Evolutionary conservation across 2,113 vertebrate genomes (phyloP).

Genomic region (Tupaia tana): DNA sequence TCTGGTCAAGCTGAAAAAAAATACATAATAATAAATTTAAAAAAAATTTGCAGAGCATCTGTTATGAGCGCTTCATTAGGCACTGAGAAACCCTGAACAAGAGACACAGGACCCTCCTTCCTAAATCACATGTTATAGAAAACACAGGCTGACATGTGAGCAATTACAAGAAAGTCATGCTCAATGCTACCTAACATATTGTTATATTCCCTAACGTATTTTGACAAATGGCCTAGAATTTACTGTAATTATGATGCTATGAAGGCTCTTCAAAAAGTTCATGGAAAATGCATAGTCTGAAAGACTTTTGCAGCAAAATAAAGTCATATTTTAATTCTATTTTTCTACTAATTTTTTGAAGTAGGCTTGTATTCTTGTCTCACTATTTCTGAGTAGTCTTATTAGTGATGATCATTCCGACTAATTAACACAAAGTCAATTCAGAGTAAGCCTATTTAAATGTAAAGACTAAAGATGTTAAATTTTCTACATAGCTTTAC

Average conservation of each 20-base stretch:
- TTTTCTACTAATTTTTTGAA: no score
- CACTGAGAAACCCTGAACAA: not conserved
- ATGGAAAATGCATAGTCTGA: no score
- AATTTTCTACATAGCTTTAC: not conserved
- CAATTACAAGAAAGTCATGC: not conserved
- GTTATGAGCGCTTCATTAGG: not conserved
- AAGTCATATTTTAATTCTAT: no score
- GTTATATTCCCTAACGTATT: not conserved
- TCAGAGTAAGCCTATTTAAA: not conserved
- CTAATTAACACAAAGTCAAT: not conserved
- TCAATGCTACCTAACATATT: not conserved
- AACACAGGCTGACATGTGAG: not conserved
- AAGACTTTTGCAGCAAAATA: no score
- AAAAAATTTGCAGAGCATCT: no score
- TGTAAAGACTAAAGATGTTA: not conserved
- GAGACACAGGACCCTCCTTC: not conserved
- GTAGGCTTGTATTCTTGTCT: not conserved
- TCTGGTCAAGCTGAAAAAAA: no score
- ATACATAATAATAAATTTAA: no score
- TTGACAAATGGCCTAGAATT: not conserved
- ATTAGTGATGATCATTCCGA: not conserved
- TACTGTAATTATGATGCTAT: not conserved
- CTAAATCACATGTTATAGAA: not conserved
- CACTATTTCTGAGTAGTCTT: not conserved
- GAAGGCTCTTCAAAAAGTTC: no score